Base-by-base conservation (phyloP, 2,113 vertebrate genomes). In the Tauraco erythrolophus region DNA sequence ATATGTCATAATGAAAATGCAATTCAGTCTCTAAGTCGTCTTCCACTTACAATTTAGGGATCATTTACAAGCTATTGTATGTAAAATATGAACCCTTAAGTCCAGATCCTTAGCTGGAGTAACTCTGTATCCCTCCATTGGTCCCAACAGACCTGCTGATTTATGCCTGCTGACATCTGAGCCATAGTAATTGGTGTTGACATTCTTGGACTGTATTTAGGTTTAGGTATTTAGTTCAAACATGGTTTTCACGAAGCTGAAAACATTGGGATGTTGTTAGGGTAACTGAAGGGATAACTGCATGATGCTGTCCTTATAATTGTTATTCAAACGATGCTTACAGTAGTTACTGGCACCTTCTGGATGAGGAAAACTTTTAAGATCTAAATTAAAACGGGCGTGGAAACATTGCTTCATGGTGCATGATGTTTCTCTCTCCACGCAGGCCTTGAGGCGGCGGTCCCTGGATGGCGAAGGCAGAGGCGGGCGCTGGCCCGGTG, bases 361-460 rank as follows among this genome's bases (percentile, higher is more conserved):
- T 60, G 53, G 41, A 19, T 56, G 37, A 39, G 71, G 58, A 60
- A 60, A 60, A 43, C 41, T 0, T 0, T 10, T 16, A 39, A 69
- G 31, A 83, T 50, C 19, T 31, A 50, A 50, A 94, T 45, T 50
- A 39, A 48, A 66, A 54, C 0, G 0, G 70, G 27, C 57, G 37
- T 5, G 23, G 64, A 41, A 54, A 60, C n/a, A 15, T 48, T 35
- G 57, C 22, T 66, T 35, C 51, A 7, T 6, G 39, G 51, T n/a
- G 51, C 3, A 0, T 28, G 27, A 41, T 24, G n/a, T 13, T 64
- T 18, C 37, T 17, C 31, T 72, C 43, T 51, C 33, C 31, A 14
- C 7, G 6, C 5, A 19, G 46, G 35, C 66, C 14, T 9, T 6
- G 43, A 50, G 11, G 46, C 4, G 0, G 41, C 0, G 0, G 31